Conservation (phyloP, 2,888 invertebrate species). For the Melinopterus prodromus region DNA sequence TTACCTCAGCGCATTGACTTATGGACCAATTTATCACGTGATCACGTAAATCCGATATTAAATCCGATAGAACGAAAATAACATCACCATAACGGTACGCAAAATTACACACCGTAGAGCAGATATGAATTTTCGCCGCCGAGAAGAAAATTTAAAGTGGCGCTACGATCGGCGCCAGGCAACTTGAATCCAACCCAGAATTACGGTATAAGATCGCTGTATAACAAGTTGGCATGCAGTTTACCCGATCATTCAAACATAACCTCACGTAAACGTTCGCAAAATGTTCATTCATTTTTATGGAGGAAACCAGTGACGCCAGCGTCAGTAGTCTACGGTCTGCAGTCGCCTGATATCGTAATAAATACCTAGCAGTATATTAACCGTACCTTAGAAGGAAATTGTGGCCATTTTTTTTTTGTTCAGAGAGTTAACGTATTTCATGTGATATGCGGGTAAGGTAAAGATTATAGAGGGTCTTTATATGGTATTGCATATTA, state of each 20-base stretch:
- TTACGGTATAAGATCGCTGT: not conserved
- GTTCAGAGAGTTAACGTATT: not conserved
- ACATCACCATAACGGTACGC: not conserved
- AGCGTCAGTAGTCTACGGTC: not conserved
- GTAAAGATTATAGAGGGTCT: not conserved
- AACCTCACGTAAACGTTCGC: not conserved
- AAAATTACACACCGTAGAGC: not conserved
- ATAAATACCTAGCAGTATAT: not conserved
- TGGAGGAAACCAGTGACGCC: not conserved
- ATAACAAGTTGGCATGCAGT: not conserved
- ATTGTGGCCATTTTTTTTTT: not conserved
- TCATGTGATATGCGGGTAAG: not conserved
- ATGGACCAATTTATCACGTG: not conserved
- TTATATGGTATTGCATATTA: not conserved
- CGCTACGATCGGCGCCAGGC: slow-evolving; percentile 8
- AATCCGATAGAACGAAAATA: not conserved
- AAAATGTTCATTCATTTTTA: slow-evolving; percentile 4
- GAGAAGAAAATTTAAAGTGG: slow-evolving; percentile 19
- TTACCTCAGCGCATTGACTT: not conserved
- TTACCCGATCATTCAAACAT: not conserved
- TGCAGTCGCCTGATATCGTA: not conserved
- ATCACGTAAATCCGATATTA: not conserved
- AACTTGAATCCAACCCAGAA: not conserved
- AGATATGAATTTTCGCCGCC: not conserved
- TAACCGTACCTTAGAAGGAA: not conserved